phyloP scores from a whole-genome alignment of 1,140 invertebrate genomes.

The Muscidifurax raptorellus region DNA sequence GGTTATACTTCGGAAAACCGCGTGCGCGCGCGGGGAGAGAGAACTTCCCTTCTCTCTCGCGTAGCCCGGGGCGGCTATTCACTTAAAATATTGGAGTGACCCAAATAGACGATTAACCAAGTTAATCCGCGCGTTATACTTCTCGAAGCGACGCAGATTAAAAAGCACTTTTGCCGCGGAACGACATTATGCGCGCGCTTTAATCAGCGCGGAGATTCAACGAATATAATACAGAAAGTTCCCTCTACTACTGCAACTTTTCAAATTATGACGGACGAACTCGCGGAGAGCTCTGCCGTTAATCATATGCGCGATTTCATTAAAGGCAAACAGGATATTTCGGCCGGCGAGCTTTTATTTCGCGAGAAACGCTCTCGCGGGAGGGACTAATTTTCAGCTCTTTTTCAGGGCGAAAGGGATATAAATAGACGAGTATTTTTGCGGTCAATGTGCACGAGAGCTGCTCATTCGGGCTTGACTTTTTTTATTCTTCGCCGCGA shows the following conservation, averaged over 20 bases:
- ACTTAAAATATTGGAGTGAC: neutral
- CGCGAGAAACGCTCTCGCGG: too few species aligned
- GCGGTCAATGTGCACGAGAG: neutral
- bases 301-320: too few species aligned
- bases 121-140: neutral
- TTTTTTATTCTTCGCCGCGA: neutral
- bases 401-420: neutral
- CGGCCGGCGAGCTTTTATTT: neutral
- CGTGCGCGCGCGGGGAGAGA: neutral
- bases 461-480: neutral
- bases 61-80: neutral
- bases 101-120: conserved; percentile 9
- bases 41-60: neutral
- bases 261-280: neutral
- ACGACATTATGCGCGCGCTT: too few species aligned
- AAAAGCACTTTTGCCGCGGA: neutral
- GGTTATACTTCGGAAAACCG: neutral
- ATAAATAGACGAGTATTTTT: neutral
- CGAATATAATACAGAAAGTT: too few species aligned
- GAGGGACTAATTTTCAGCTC: neutral
- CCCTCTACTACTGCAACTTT: too few species aligned
- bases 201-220: too few species aligned
- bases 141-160: neutral
- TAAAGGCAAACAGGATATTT: neutral
- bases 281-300: neutral